Evolutionary conservation across 2,113 vertebrate species (phyloP).

Genomic region (Corydoras sp.): DNA sequence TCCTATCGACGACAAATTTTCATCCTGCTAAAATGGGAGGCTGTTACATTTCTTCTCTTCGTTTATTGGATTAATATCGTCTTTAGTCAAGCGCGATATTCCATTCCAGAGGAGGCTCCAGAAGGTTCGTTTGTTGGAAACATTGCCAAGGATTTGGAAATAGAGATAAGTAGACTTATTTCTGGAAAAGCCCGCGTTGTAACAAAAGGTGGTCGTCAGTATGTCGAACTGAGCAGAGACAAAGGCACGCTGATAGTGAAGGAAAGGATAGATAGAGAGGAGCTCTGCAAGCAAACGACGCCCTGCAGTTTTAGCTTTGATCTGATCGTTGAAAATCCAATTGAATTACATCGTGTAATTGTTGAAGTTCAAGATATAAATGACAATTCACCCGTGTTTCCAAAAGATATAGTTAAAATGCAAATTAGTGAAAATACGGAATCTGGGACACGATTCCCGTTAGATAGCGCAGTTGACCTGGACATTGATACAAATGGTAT

Average conservation of each 20-base stretch:
- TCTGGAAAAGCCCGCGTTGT: slow-evolving; percentile 1
- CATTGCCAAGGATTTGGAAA: slow-evolving; percentile 56
- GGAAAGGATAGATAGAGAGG: not conserved
- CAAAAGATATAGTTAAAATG: not conserved
- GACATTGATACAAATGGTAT: not conserved
- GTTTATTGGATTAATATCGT: not conserved
- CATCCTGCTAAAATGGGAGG: not conserved
- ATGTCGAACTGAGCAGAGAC: slow-evolving; percentile 4
- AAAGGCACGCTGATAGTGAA: not conserved
- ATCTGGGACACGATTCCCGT: not conserved
- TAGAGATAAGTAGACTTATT: slow-evolving; percentile 14
- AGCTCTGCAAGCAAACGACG: not conserved
- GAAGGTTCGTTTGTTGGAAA: slow-evolving; percentile 34
- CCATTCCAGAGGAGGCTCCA: slow-evolving; percentile 36
- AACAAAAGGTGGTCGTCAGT: not conserved
- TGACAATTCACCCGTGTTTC: not conserved
- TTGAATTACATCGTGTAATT: not conserved
- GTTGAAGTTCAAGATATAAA: not conserved
- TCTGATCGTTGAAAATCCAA: slow-evolving; percentile 3
- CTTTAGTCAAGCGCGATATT: slow-evolving; percentile 7
- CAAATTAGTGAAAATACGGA: not conserved
- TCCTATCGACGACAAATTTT: no score
- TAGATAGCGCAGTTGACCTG: not conserved
- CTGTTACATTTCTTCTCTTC: not conserved
- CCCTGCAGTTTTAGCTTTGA: not conserved